A percentile compares a stretch with the other conserved stretches of the same genome.
phyloP scores from a whole-genome alignment of 2,888 invertebrate species.

The Pyrrhia umbra region DNA sequence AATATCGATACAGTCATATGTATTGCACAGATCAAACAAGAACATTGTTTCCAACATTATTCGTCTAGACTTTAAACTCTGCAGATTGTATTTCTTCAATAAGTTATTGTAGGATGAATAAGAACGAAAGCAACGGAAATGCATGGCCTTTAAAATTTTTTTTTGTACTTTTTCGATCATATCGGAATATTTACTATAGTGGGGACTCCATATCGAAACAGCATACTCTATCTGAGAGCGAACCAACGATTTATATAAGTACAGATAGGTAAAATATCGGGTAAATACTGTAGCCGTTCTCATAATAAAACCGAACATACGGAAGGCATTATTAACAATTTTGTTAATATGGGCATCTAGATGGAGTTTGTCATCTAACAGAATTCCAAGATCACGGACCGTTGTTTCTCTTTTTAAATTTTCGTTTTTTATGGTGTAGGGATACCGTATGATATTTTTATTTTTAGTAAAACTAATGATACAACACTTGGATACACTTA shows the following conservation, averaged over 20 bases:
- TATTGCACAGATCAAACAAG: not conserved
- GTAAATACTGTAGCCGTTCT: not conserved
- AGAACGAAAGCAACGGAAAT: not conserved
- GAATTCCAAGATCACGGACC: too few species aligned
- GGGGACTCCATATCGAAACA: not conserved
- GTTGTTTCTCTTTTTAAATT: too few species aligned
- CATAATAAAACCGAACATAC: not conserved
- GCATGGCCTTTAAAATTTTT: not conserved
- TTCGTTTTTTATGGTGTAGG: too few species aligned
- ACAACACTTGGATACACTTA: too few species aligned
- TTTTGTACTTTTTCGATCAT: not conserved
- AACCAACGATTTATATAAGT: not conserved
- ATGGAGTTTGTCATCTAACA: too few species aligned
- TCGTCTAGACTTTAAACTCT: not conserved
- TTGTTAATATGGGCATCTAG: too few species aligned
- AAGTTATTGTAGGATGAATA: not conserved
- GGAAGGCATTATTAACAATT: too few species aligned
- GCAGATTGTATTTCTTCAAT: not conserved
- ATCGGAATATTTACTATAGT: not conserved
- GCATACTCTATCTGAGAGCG: conserved; percentile 3
- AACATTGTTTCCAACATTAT: not conserved
- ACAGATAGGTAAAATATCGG: too few species aligned
- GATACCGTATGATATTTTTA: too few species aligned
- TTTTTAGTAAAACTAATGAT: too few species aligned
- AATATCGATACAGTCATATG: not conserved